These are phyloP conservation scores for Phrynocephalus forsythii DNA, from an alignment of 2,797 vertebrate species.

Conservation along the genomic window DNA sequence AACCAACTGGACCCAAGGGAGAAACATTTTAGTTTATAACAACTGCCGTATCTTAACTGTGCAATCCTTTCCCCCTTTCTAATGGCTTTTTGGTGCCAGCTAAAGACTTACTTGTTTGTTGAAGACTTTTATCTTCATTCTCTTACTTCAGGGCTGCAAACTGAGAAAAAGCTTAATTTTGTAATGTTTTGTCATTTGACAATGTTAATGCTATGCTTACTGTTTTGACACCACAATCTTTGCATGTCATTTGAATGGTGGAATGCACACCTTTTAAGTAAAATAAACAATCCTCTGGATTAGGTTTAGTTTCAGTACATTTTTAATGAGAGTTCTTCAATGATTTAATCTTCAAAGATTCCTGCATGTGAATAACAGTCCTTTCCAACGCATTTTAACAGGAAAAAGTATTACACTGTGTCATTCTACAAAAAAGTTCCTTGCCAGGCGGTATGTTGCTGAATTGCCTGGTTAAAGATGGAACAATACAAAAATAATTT, in stretches of 20 bases:
- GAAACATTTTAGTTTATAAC: not conserved
- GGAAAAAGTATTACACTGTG: conserved; percentile 48
- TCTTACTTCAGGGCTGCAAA: no score
- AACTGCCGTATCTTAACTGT: not conserved
- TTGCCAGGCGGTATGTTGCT: conserved; percentile 64
- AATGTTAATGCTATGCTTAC: not conserved
- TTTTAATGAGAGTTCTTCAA: not conserved
- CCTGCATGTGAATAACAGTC: conserved; percentile 61
- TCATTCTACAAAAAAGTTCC: conserved; percentile 59
- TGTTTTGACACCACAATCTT: not conserved
- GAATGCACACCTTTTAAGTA: not conserved
- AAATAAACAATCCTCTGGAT: not conserved
- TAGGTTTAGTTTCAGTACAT: not conserved
- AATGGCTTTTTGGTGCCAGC: not conserved
- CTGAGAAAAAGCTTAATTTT: no score
- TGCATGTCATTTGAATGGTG: not conserved
- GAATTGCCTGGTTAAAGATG: conserved; percentile 66
- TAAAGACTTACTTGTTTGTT: no score
- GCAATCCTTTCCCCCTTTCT: not conserved
- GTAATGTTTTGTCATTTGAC: no score
- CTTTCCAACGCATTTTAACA: conserved; percentile 58
- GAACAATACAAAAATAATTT: conserved; percentile 62
- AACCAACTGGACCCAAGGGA: no score
- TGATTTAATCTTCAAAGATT: conserved; percentile 48
- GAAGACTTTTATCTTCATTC: no score